phyloP scores from a whole-genome alignment of 2,113 vertebrate genomes.

The Epinephelus lanceolatus region DNA sequence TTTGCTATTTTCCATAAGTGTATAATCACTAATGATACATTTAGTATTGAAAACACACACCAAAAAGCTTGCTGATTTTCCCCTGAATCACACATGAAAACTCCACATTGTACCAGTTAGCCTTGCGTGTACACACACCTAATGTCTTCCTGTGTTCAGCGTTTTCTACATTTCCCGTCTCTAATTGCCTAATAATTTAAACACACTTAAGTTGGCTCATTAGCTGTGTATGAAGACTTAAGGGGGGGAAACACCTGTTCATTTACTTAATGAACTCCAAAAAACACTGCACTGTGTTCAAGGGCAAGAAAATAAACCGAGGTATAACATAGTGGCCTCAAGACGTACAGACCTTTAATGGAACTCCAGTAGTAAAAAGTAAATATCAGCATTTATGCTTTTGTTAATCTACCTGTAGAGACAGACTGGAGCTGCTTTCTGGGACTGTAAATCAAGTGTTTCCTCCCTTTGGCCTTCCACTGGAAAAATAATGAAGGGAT shows the following conservation, averaged over 20 bases:
- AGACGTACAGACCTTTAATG: constrained; percentile 73
- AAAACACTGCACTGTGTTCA: constrained; percentile 66
- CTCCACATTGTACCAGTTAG: constrained; percentile 60
- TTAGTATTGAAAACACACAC: constrained; percentile 61
- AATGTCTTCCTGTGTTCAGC: constrained; percentile 75
- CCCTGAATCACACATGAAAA: constrained; percentile 53
- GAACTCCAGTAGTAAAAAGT: constrained; percentile 67
- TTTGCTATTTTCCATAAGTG: constrained; percentile 58
- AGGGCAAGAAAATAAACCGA: constrained; percentile 77
- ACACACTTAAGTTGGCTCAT: constrained; percentile 81
- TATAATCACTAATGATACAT: constrained; percentile 73
- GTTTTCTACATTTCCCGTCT: constrained; percentile 79
- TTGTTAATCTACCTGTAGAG: constrained; percentile 67
- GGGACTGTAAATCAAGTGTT: constrained; percentile 74
- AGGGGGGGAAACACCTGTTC: constrained; percentile 81
- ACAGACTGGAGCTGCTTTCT: constrained; percentile 53
- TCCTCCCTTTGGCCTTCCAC: constrained; percentile 57
- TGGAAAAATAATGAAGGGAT: constrained; percentile 68
- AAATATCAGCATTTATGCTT: constrained; percentile 71
- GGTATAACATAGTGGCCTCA: constrained; percentile 59
- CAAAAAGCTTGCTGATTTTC: constrained; percentile 44
- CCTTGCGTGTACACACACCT: constrained; percentile 60
- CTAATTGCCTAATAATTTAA: constrained; percentile 85
- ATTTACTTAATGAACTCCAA: constrained; percentile 77
- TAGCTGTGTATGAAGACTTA: constrained; percentile 76